These are phyloP conservation scores for Pheucticus melanocephalus DNA, from an alignment of 2,113 vertebrate species.

Conservation along the genomic window DNA sequence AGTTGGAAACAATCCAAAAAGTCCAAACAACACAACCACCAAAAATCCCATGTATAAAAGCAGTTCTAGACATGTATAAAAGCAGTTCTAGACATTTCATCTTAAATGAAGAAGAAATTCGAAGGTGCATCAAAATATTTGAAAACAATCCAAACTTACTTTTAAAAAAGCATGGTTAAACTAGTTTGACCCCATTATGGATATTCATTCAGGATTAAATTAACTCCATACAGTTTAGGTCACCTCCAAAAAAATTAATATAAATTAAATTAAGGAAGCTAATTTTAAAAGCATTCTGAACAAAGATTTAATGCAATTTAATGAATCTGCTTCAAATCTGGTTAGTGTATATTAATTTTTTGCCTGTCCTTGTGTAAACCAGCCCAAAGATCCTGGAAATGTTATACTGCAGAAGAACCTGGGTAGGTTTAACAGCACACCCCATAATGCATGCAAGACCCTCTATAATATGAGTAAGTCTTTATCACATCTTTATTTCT, in stretches of 20 bases:
- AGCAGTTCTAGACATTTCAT: background rate
- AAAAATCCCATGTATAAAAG: rapidly evolving
- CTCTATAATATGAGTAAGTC: background rate
- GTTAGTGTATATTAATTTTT: background rate
- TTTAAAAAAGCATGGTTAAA: background rate
- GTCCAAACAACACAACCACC: background rate
- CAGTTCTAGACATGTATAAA: background rate
- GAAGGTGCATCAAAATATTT: background rate
- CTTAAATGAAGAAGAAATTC: background rate
- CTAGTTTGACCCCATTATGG: background rate
- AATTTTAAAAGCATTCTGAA: background rate
- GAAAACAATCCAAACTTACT: background rate
- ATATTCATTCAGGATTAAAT: background rate
- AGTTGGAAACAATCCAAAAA: background rate
- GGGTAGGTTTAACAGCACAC: background rate
- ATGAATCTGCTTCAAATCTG: background rate
- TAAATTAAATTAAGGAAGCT: background rate
- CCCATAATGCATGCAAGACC: background rate
- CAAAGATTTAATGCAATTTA: background rate
- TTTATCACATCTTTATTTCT: background rate
- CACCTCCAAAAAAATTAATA: background rate
- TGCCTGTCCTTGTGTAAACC: background rate
- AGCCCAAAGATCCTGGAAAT: background rate
- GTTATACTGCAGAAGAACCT: background rate
- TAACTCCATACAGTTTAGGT: background rate